Evolutionary conservation across 2,888 invertebrate genomes (phyloP), one percentile per base, ranked within the genome.

Genomic region (Thysanoteuthis rhombus): DNA sequence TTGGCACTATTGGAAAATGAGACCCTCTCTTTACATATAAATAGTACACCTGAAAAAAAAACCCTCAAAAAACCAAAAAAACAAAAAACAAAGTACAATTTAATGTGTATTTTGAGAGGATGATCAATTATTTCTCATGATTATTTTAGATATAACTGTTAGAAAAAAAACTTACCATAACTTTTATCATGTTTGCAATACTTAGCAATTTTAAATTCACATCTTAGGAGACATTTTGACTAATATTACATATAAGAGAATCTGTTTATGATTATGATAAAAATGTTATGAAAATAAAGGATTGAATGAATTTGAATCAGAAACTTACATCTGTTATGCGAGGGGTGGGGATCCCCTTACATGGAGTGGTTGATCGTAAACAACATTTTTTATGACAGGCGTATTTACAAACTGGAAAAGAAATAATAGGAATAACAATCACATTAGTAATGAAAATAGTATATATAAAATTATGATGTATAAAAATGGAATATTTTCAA

Each of bases 371-470:
- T 28, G 98, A 98, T 97, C 98, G 98, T 95, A 97, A 98, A 96
- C 98, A 98, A 97, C 99, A 99, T 97, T 99, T 99, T 97, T 99
- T 99, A 97, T 99, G 99, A 96, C 99, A 98, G 4, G 99, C 99
- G 95, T 99, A 97, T 97, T 98, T 98, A 97, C 99, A 99, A 95
- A 98, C 98, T 97, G 97, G 94, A 96, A 97, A 95, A 96, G 93
- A 95, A 92, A 94, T 40, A 90, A 47, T 8, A 28, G 19, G 36
- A 28, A 92, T n/a, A 92, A 92, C 22, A 90, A 5, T 36, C 10
- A n/a, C 25, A 89, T 89, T 25, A 89, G 25, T 10, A 25, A 90
- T 90, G 38, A 39, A 90, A 90, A 32, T 32, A 39, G 39, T 32
- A 91, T 40, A 39, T n/a, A 91, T 16, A 39, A 91, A 91, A 75